phyloP scores from a whole-genome alignment of 2,113 vertebrate genomes.

The Cairina moschata region DNA sequence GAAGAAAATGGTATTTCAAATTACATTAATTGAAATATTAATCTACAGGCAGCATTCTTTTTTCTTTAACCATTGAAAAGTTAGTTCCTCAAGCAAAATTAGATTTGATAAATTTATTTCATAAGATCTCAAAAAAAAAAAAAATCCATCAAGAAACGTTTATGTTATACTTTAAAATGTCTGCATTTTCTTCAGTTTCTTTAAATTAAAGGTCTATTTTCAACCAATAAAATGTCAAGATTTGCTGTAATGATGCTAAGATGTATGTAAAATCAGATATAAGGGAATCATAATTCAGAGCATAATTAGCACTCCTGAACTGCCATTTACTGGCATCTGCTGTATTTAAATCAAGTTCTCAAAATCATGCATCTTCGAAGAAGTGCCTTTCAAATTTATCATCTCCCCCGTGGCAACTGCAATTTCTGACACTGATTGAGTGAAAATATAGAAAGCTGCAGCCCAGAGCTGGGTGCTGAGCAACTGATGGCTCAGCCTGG shows the following conservation, averaged over 20 bases:
- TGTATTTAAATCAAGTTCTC: constrained; percentile 32
- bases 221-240: neutral
- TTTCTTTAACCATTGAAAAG: neutral
- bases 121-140: neutral
- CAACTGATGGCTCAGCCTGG: neutral
- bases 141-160: neutral
- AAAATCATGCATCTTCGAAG: constrained; percentile 35
- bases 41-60: neutral
- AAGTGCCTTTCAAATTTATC: constrained; percentile 38
- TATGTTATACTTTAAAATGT: neutral
- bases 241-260: neutral
- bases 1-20: neutral
- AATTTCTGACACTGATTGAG: neutral
- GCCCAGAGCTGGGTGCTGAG: neutral
- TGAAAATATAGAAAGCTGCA: constrained; percentile 11
- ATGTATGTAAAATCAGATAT: neutral
- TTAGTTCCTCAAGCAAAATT: neutral
- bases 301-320: constrained; percentile 27
- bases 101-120: neutral
- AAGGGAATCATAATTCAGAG: neutral
- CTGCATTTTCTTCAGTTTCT: neutral
- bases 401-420: constrained; percentile 35
- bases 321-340: constrained; percentile 42
- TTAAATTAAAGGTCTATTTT: neutral
- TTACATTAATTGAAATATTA: neutral